Evolutionary conservation across 2,888 invertebrate genomes (phyloP), one percentile per base, ranked within the genome.

Genomic region (Cerastoderma edule): DNA sequence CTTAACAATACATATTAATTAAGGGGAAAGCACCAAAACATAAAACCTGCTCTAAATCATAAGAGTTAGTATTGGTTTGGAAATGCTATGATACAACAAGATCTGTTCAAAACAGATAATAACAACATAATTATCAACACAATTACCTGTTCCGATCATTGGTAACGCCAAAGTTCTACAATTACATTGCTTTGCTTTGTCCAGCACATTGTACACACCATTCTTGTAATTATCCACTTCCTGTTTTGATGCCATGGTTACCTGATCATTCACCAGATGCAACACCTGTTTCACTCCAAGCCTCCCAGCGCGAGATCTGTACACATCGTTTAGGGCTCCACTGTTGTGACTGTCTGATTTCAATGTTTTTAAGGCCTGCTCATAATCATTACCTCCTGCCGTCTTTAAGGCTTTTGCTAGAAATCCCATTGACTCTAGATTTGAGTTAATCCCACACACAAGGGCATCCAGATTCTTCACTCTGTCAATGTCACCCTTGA

Each of bases 61-160:
- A n/a, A n/a, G n/a, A n/a, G n/a, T n/a, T n/a, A n/a, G n/a, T n/a
- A n/a, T n/a, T n/a, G n/a, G n/a, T n/a, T n/a, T n/a, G n/a, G n/a
- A n/a, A n/a, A n/a, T n/a, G n/a, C n/a, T n/a, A n/a, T n/a, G n/a
- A n/a, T n/a, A n/a, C n/a, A n/a, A n/a, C n/a, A n/a, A n/a, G n/a
- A n/a, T n/a, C n/a, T n/a, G n/a, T n/a, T n/a, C n/a, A n/a, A n/a
- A n/a, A n/a, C n/a, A n/a, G n/a, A n/a, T n/a, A n/a, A n/a, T n/a
- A 44, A 53, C 10, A 22, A 53, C 57, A 8, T 56, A 28, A 28
- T 56, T 8, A 28, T 30, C 30, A 2, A 39, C 0, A 4, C 2
- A 6, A 22, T 57, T 67, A 79, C 79, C 79, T 64, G 79, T 75
- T 28, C 72, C 75, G 70, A 75, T 60, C 70, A 79, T 22, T 33